These are phyloP conservation scores for Sarcophaga carnaria DNA, from an alignment of 2,888 invertebrate species.

Conservation along the genomic window DNA sequence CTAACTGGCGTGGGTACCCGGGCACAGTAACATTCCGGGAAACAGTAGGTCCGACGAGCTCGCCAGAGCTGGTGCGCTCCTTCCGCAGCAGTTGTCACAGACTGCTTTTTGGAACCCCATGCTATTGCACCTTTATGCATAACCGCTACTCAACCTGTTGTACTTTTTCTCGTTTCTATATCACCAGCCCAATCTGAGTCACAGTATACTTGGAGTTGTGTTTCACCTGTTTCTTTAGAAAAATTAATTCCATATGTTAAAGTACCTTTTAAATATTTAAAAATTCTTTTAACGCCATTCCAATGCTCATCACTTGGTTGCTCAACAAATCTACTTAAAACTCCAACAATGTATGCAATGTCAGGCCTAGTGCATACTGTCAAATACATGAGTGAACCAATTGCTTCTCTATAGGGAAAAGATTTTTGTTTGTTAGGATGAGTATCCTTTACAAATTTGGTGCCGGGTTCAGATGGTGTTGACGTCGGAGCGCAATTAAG, in stretches of 20 bases:
- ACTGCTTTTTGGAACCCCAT: conserved; percentile 47
- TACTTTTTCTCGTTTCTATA: conserved; percentile 17
- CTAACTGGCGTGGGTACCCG: too few species aligned
- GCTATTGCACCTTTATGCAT: conserved; percentile 24
- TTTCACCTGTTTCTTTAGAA: conserved; percentile 74
- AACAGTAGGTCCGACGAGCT: too few species aligned
- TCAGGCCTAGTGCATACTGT: conserved; percentile 62
- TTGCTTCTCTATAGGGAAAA: conserved; percentile 50
- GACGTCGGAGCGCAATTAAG: conserved; percentile 27
- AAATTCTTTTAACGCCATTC: conserved; percentile 59
- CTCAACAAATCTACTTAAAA: conserved; percentile 57
- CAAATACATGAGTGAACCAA: conserved; percentile 53
- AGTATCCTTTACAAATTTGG: conserved; percentile 22
- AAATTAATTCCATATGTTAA: neutral
- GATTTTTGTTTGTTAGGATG: conserved; percentile 41
- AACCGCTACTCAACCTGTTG: conserved; percentile 32
- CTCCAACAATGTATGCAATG: conserved; percentile 39
- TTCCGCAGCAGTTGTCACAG: neutral
- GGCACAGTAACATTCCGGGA: too few species aligned
- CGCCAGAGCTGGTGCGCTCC: too few species aligned
- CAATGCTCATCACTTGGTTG: conserved; percentile 58
- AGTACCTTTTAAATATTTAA: conserved; percentile 37
- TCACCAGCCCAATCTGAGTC: conserved; percentile 37
- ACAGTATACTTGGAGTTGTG: conserved; percentile 79
- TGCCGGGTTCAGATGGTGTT: conserved; percentile 33